phyloP scores from a whole-genome alignment of 1,140 invertebrate genomes.

The Apis dorsata region DNA sequence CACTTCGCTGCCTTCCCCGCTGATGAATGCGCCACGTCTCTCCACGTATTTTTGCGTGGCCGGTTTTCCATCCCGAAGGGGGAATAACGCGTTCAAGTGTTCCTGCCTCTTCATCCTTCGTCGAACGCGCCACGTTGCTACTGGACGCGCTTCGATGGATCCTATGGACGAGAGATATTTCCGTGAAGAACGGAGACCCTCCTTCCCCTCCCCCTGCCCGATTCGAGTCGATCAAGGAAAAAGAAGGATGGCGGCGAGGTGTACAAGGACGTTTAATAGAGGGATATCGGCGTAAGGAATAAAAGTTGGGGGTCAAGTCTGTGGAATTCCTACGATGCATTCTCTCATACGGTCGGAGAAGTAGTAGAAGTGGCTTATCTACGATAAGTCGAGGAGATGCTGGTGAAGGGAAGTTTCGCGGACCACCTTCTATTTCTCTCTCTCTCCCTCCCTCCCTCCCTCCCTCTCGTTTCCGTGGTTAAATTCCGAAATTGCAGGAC shows the following conservation, averaged over 20 bases:
- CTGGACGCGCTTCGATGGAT: too few relatives aligned
- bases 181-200: too few relatives aligned
- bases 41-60: neutral
- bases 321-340: slow-evolving; percentile 19
- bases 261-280: neutral
- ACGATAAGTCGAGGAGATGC: slow-evolving; percentile 62
- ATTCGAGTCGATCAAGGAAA: too few relatives aligned
- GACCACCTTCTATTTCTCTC: slow-evolving; percentile 55
- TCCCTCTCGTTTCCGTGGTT: slow-evolving; percentile 50
- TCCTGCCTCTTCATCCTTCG: neutral
- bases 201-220: too few relatives aligned
- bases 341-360: slow-evolving; percentile 41
- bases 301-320: slow-evolving; percentile 23
- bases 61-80: neutral
- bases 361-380: slow-evolving; percentile 61
- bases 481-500: slow-evolving; percentile 69
- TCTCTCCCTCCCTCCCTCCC: slow-evolving; percentile 61
- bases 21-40: neutral
- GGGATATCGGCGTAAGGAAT: slow-evolving; percentile 25
- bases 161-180: neutral
- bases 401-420: slow-evolving; percentile 56
- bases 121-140: neutral
- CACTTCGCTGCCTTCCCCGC: neutral
- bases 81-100: neutral
- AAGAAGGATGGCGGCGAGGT: too few relatives aligned